Percentiles rank a stretch among this genome's conserved stretches.
Evolutionary conservation across 2,888 invertebrate species (phyloP).

Genomic region (Autographa pulchrina): DNA sequence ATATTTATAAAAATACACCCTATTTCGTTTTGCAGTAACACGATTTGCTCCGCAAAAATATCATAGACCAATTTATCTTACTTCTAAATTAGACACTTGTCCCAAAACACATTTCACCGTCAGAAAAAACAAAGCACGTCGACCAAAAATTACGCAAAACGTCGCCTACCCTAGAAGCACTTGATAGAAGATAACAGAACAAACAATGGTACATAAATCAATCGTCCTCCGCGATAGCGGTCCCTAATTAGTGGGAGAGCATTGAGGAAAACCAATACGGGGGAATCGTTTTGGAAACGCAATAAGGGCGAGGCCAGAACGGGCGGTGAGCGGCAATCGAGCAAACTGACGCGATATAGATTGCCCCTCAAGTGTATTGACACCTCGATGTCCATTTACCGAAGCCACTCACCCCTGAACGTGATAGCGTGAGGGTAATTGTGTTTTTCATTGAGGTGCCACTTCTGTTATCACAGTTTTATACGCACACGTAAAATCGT

Average conservation of each 20-base stretch:
- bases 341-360: conserved; percentile 60
- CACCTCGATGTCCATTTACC: conserved; percentile 64
- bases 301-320: conserved; percentile 55
- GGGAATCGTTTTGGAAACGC: conserved; percentile 57
- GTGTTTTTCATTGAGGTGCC: conserved; percentile 59
- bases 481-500: conserved; percentile 51
- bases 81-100: conserved; percentile 41
- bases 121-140: conserved; percentile 42
- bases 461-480: conserved; percentile 56
- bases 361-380: conserved; percentile 63
- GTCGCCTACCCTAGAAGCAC: conserved; percentile 38
- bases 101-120: conserved; percentile 40
- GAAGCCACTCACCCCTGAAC: conserved; percentile 63
- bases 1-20: neutral
- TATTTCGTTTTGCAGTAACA: neutral
- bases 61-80: neutral
- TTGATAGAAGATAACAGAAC: conserved; percentile 53
- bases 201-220: conserved; percentile 56
- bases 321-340: conserved; percentile 51
- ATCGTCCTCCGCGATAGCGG: conserved; percentile 50
- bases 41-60: neutral
- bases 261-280: conserved; percentile 56
- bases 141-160: conserved; percentile 48
- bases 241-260: conserved; percentile 55
- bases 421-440: conserved; percentile 62